phyloP scores from a whole-genome alignment of 2,888 invertebrate genomes.

The Epirrita christyi region DNA sequence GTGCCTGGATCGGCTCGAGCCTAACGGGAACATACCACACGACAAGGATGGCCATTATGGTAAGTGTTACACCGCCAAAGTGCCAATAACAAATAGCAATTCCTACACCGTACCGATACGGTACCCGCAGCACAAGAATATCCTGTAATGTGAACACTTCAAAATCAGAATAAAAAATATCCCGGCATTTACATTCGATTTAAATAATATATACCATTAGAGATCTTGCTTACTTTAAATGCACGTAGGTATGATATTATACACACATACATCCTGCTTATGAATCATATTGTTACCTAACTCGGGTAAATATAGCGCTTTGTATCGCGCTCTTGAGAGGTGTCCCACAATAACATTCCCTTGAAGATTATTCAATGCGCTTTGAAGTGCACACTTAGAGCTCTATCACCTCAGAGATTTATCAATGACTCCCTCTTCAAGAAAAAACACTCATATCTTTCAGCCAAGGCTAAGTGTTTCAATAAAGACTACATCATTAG shows the following conservation, averaged over 20 bases:
- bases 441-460: slow-evolving; percentile 4
- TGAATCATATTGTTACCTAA: slow-evolving; percentile 22
- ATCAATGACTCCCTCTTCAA: slow-evolving; percentile 2
- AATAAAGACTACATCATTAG: too few relatives aligned
- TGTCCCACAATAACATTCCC: slow-evolving; percentile 1
- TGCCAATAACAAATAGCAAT: neutral
- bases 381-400: slow-evolving; percentile 19
- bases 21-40: slow-evolving; percentile 96
- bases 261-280: too few relatives aligned
- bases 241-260: slow-evolving; percentile 7
- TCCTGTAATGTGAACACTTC: neutral
- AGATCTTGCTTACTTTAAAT: slow-evolving; percentile 12
- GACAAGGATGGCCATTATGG: slow-evolving; percentile 90
- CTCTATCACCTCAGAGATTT: slow-evolving; percentile 12
- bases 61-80: slow-evolving; percentile 41
- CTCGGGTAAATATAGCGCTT: slow-evolving; percentile 8
- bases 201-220: neutral
- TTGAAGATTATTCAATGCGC: slow-evolving; percentile 16
- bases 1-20: slow-evolving; percentile 96
- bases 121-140: too few relatives aligned
- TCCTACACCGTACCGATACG: neutral
- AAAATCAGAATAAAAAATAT: neutral
- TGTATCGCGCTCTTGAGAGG: slow-evolving; percentile 2
- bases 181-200: neutral
- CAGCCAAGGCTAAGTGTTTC: slow-evolving; percentile 6